Evolutionary conservation across 2,797 vertebrate species (phyloP).

Genomic region (Fratercula arctica): DNA sequence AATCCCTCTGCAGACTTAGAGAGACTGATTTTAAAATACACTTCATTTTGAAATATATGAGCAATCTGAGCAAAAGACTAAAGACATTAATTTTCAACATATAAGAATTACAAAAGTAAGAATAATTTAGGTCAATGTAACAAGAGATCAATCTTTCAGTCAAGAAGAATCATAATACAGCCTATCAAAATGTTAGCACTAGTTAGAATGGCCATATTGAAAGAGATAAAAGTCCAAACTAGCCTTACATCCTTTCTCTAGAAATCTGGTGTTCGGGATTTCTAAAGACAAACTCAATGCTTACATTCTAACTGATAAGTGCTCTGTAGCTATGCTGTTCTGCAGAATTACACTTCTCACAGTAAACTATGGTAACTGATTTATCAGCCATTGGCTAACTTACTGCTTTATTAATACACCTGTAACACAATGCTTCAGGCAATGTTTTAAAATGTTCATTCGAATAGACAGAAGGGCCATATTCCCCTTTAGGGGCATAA

Average conservation of each 20-base stretch:
- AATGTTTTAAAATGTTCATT: slow-evolving; percentile 37
- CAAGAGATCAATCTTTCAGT: not conserved
- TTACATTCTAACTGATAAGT: not conserved
- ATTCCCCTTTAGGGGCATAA: slow-evolving; percentile 1
- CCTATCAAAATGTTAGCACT: not conserved
- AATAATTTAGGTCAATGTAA: not conserved
- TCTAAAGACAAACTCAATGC: not conserved
- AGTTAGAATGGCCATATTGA: not conserved
- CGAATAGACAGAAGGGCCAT: slow-evolving; percentile 36
- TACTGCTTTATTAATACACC: slow-evolving; percentile 44
- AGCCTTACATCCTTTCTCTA: not conserved
- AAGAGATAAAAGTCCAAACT: not conserved
- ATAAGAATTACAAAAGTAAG: not conserved
- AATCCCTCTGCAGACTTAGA: not conserved
- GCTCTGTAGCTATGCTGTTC: not conserved
- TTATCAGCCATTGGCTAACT: slow-evolving; percentile 31
- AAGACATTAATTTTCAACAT: not conserved
- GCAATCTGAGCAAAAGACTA: not conserved
- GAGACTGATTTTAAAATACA: not conserved
- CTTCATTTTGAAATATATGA: not conserved
- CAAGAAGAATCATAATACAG: not conserved
- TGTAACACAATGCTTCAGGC: slow-evolving; percentile 41
- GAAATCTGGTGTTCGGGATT: not conserved
- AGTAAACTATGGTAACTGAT: not conserved
- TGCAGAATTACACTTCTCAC: not conserved